phyloP scores from a whole-genome alignment of 1,140 invertebrate genomes.

The Laupala kohalensis region DNA sequence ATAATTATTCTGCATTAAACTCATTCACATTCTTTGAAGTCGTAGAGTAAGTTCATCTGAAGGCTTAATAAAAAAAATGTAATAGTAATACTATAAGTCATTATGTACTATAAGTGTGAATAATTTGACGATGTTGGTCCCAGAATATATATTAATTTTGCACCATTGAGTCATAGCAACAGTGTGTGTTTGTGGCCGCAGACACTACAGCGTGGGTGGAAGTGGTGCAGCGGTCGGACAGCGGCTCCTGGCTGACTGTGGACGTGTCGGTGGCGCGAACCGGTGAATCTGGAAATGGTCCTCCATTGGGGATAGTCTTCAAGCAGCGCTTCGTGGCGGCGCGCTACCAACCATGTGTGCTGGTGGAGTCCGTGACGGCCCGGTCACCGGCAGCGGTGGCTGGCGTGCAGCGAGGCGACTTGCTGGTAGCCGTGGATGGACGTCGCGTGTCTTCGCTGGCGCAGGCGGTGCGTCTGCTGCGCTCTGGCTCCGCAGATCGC shows the following conservation, averaged over 20 bases:
- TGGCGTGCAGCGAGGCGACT: constrained; percentile 63
- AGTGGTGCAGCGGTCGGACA: constrained; percentile 31
- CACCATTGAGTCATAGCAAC: no score
- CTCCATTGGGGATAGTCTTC: constrained; percentile 52
- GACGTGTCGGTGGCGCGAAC: constrained; percentile 46
- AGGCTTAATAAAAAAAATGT: no score
- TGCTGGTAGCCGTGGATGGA: constrained; percentile 66
- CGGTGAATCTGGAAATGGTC: constrained; percentile 54
- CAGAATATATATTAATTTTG: no score
- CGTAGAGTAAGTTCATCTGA: no score
- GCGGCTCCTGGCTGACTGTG: constrained; percentile 37
- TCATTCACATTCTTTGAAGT: no score
- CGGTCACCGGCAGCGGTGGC: constrained; percentile 61
- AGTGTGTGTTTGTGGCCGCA: constrained; percentile 18
- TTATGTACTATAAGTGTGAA: no score
- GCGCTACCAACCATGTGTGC: constrained; percentile 39
- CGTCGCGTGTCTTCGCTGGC: constrained; percentile 56
- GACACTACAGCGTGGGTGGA: constrained; percentile 45
- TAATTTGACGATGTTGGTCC: no score
- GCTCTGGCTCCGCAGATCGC: constrained; percentile 33
- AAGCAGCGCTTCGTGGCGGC: constrained; percentile 43
- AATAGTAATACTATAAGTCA: no score
- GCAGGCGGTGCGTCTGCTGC: constrained; percentile 56
- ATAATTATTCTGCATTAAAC: no score
- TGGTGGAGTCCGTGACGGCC: constrained; percentile 61